These are phyloP conservation scores for Botia almorhae DNA, from an alignment of 2,797 vertebrate species.

Conservation along the genomic window DNA sequence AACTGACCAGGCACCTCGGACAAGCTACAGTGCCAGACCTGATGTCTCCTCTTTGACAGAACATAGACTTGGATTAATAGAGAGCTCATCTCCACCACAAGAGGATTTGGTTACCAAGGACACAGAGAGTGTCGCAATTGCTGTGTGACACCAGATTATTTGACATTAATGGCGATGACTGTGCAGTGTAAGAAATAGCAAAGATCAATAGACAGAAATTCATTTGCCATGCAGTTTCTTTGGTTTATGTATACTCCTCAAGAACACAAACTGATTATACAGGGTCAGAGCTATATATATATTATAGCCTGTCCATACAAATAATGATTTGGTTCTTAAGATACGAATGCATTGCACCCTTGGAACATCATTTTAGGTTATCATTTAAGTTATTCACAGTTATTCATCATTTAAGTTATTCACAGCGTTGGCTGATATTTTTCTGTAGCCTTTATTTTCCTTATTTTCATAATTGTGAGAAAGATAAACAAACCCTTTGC, in stretches of 20 bases:
- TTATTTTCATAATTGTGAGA: conserved; percentile 7
- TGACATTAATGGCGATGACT: not conserved
- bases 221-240: not conserved
- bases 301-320: not conserved
- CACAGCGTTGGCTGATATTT: not conserved
- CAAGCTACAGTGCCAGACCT: conserved; percentile 7
- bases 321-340: not conserved
- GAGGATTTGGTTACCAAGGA: conserved; percentile 36
- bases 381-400: not conserved
- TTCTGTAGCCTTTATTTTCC: conserved; percentile 26
- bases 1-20: conserved; percentile 6
- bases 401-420: too few relatives aligned
- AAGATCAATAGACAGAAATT: not conserved
- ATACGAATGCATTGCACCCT: not conserved
- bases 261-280: not conserved
- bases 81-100: conserved; percentile 32
- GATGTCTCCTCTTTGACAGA: conserved; percentile 21
- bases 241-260: not conserved
- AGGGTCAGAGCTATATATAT: too few relatives aligned
- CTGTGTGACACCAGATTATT: conserved; percentile 22
- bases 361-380: not conserved
- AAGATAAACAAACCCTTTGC: conserved; percentile 14
- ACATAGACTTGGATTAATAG: conserved; percentile 19
- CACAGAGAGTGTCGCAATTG: conserved; percentile 28
- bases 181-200: not conserved